phyloP scores from a whole-genome alignment of 2,113 vertebrate species.

The Raja brachyura region DNA sequence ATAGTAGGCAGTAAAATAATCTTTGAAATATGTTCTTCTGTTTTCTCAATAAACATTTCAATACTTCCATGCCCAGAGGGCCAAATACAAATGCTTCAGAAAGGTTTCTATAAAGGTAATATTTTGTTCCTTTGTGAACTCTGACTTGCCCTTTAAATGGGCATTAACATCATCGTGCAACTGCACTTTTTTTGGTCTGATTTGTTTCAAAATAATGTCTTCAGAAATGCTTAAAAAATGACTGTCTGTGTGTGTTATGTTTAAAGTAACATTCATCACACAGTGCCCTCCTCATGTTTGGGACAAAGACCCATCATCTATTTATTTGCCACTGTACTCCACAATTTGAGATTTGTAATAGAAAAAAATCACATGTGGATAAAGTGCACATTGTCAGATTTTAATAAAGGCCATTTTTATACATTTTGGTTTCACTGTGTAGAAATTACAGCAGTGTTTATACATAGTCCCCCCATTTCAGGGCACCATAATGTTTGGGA shows the following conservation, averaged over 20 bases:
- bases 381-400: too few species aligned
- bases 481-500: too few species aligned
- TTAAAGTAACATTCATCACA: background rate
- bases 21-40: slow-evolving; percentile 28
- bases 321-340: too few species aligned
- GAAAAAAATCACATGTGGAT: too few species aligned
- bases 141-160: background rate
- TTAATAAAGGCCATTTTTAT: too few species aligned
- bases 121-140: slow-evolving; percentile 27
- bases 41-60: slow-evolving; percentile 36
- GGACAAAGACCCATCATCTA: too few species aligned
- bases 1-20: slow-evolving; percentile 28
- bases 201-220: background rate
- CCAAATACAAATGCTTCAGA: slow-evolving; percentile 3
- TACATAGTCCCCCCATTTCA: too few species aligned
- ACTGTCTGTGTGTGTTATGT: background rate
- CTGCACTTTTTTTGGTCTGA: background rate
- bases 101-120: slow-evolving; percentile 31
- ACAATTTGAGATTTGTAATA: too few species aligned
- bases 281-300: too few species aligned
- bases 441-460: too few species aligned
- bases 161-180: background rate
- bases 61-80: slow-evolving; percentile 17
- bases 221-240: background rate
- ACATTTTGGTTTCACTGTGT: too few species aligned